Conservation (phyloP, 2,113 vertebrate genomes). For the Bufo gargarizans region DNA sequence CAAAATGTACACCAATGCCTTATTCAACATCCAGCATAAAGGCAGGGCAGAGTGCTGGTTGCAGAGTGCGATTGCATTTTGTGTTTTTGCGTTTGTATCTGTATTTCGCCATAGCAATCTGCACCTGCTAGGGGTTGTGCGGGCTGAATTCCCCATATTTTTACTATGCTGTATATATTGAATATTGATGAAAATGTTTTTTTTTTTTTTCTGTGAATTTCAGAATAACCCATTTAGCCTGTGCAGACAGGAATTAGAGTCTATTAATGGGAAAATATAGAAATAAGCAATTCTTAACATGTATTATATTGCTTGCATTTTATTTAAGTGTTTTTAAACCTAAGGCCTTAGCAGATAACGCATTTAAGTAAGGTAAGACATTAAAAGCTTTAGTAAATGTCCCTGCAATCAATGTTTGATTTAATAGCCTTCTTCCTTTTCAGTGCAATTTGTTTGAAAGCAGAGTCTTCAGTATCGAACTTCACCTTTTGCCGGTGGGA, state of each 20-base stretch:
- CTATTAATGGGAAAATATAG: neutral
- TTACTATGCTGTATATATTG: too few relatives aligned
- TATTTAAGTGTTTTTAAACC: constrained; percentile 11
- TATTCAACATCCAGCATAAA: too few relatives aligned
- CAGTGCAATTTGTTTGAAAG: constrained; percentile 11
- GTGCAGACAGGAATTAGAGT: neutral
- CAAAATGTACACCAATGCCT: too few relatives aligned
- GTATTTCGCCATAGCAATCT: too few relatives aligned
- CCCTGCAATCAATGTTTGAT: constrained; percentile 29
- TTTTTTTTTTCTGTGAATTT: too few relatives aligned
- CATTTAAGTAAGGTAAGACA: constrained; percentile 26
- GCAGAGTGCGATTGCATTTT: too few relatives aligned
- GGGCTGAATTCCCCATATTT: too few relatives aligned
- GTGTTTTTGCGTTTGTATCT: too few relatives aligned
- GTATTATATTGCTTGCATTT: constrained; percentile 14
- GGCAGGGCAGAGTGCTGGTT: too few relatives aligned
- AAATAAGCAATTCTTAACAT: neutral
- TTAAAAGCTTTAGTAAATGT: constrained; percentile 39
- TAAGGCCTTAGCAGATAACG: neutral
- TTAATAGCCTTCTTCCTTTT: constrained; percentile 9
- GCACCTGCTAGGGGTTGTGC: too few relatives aligned
- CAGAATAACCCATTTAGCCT: too few relatives aligned
- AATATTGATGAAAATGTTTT: too few relatives aligned
- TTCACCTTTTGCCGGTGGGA: neutral
- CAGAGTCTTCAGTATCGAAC: constrained; percentile 18